Percentiles rank a stretch among this genome's conserved stretches.
Conservation (phyloP, 1,140 invertebrate species). For the Drosophila subobscura region DNA sequence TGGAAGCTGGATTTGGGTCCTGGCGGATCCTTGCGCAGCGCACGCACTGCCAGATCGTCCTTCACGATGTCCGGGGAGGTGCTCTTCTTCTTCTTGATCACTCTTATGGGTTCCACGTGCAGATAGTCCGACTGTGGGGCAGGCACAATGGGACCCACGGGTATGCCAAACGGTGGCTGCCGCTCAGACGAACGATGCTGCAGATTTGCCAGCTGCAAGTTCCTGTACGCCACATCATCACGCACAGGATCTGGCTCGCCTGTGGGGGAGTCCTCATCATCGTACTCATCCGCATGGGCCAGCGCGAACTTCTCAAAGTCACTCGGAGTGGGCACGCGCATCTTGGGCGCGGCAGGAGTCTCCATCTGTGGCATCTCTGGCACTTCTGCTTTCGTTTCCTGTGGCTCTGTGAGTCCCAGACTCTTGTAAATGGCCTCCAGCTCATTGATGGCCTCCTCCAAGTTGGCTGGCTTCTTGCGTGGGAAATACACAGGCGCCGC, state of each 20-base stretch:
- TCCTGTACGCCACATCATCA: slow-evolving; percentile 93
- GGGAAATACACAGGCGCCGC: slow-evolving; percentile 58
- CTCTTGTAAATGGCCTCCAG: slow-evolving; percentile 95
- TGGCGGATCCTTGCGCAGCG: slow-evolving; percentile 90
- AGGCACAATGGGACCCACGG: slow-evolving; percentile 90
- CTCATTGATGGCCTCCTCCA: slow-evolving; percentile 94
- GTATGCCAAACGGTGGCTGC: slow-evolving; percentile 95
- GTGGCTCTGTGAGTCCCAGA: slow-evolving; percentile 89
- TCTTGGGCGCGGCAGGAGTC: slow-evolving; percentile 86
- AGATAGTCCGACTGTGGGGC: slow-evolving; percentile 91
- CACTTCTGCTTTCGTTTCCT: slow-evolving; percentile 89
- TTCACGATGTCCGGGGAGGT: slow-evolving; percentile 90
- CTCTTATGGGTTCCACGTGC: slow-evolving; percentile 85
- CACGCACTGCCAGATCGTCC: slow-evolving; percentile 94
- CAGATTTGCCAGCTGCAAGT: slow-evolving; percentile 90
- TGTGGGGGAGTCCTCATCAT: slow-evolving; percentile 84
- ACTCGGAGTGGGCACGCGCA: slow-evolving; percentile 84
- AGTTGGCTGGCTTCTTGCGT: slow-evolving; percentile 87
- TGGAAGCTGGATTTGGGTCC: slow-evolving; percentile 58
- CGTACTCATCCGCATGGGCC: slow-evolving; percentile 76
- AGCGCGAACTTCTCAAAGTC: slow-evolving; percentile 79
- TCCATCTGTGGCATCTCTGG: not conserved
- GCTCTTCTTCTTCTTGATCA: slow-evolving; percentile 77
- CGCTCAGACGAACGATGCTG: slow-evolving; percentile 89
- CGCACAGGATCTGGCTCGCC: slow-evolving; percentile 91